Evolutionary conservation across 2,113 vertebrate genomes (phyloP), one percentile per base, ranked within the genome.

Genomic region (Acanthisitta chloris): DNA sequence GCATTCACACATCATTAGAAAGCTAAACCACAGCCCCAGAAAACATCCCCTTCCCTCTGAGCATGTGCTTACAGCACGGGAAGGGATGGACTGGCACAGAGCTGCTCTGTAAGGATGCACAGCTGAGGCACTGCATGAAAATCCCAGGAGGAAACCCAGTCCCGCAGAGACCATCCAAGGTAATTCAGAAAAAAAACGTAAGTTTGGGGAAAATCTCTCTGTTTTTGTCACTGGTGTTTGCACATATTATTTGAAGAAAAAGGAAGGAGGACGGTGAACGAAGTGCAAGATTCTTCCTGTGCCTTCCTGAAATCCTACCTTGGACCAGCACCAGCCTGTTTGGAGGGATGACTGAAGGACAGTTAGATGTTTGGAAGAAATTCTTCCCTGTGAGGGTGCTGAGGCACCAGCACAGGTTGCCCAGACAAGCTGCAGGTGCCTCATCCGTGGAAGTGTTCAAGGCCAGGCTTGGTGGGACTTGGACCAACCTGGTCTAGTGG

Each of bases 201-300:
- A 67, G 3, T 12, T 5, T 34, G 3, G 13, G n/a, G 36, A 0
- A 51, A 76, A 77, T 38, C 15, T 46, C 31, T 25, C 38, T 1
- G 3, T 1, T 65, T 79, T 82, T 69, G 26, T 40, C 26, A 7
- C 8, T 33, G 33, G 3, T 62, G 24, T 54, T 79, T 34, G n/a
- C 21, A 34, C 20, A 49, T 28, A 17, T 65, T 38, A 6, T 25
- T 12, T 52, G 36, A 10, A 33, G 19, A 5, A n/a, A 42, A 38
- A 25, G 24, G 36, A 55, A 72, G 18, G 28, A 65, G 20, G 36
- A 8, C 12, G 69, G 23, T 6, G 25, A 72, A 42, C 6, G 33
- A 46, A 90, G 17, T 29, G 12, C 6, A 29, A 52, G 12, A 3
- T 24, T 28, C 38, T 38, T 29, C 46, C 33, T 78, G n/a, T 38